These are phyloP conservation scores for Melinopterus prodromus DNA, from an alignment of 2,888 invertebrate species.

Conservation along the genomic window DNA sequence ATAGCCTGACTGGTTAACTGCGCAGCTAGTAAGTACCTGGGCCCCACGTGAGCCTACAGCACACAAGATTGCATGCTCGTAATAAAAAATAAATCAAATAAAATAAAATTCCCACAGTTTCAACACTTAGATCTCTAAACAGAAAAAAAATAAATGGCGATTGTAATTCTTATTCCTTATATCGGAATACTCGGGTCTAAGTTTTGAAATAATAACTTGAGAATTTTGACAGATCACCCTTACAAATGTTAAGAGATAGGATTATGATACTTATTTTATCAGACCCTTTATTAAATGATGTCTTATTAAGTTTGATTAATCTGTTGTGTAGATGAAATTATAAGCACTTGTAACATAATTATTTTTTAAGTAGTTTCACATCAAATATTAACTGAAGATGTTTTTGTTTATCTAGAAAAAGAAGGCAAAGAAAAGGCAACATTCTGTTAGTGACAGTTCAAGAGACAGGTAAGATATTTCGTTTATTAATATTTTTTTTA, in stretches of 20 bases:
- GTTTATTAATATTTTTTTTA: too few species aligned
- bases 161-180: background rate
- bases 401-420: constrained; percentile 62
- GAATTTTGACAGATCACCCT: background rate
- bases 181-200: background rate
- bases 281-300: too few species aligned
- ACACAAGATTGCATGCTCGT: constrained; percentile 55
- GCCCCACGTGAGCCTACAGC: constrained; percentile 50
- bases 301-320: background rate
- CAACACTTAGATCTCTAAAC: background rate
- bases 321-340: background rate
- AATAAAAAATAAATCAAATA: constrained; percentile 35
- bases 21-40: constrained; percentile 58
- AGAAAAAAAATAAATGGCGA: background rate
- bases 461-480: constrained; percentile 63
- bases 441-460: constrained; percentile 65
- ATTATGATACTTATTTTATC: constrained; percentile 7
- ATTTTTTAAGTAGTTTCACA: background rate
- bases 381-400: constrained; percentile 7
- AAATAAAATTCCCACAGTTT: background rate
- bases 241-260: constrained; percentile 8
- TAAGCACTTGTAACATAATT: background rate
- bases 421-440: constrained; percentile 65
- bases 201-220: constrained; percentile 17
- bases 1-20: constrained; percentile 66